Base-by-base conservation (phyloP, 2,113 vertebrate genomes). In the Cercocebus atys region DNA sequence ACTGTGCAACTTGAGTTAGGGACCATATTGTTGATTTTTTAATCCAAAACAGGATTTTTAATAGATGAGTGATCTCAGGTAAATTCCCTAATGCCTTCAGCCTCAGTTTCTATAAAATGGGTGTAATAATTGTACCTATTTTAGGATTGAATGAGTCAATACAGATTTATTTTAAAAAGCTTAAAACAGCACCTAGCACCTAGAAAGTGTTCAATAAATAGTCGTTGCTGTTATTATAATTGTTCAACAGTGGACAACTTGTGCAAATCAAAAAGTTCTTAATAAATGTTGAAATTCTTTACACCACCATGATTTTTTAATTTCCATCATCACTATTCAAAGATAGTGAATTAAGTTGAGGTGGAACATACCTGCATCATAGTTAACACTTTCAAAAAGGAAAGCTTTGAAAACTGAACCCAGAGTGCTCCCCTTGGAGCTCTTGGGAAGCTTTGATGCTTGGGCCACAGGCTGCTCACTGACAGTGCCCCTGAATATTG, bases 241-340 rank as follows among this genome's bases (percentile, higher is more conserved):
- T 76, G 11, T 81, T 84, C 57, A 75, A 52, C n/a, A 68, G 76
- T 82, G 27, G 81, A 70, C 38, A 91, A 25, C 35, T 32, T 95
- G 18, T 92, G 75, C 73, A 95, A 81, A 80, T 96, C 38, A 87
- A 16, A 89, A 90, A 57, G 16, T 32, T 84, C 22, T 90, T 70
- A 87, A 43, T 80, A 79, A 90, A 59, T 82, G 55, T 35, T 81
- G 43, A 59, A 90, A 81, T 96, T 96, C 25, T 96, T 55, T 73
- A 18, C 30, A 61, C 0, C 23, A 35, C 70, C 10, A 8, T 95
- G 73, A 86, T 38, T 83, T 91, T 87, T 85, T 0, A 75, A 75
- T 70, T 94, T 83, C 18, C 38, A 5, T 12, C 78, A 52, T 38
- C 30, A 40, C n/a, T 30, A 43, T 52, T 61, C 35, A 94, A 73